Evolutionary conservation across 2,888 invertebrate genomes (phyloP), one percentile per base, ranked within the genome.

Genomic region (Pyralis farinalis): DNA sequence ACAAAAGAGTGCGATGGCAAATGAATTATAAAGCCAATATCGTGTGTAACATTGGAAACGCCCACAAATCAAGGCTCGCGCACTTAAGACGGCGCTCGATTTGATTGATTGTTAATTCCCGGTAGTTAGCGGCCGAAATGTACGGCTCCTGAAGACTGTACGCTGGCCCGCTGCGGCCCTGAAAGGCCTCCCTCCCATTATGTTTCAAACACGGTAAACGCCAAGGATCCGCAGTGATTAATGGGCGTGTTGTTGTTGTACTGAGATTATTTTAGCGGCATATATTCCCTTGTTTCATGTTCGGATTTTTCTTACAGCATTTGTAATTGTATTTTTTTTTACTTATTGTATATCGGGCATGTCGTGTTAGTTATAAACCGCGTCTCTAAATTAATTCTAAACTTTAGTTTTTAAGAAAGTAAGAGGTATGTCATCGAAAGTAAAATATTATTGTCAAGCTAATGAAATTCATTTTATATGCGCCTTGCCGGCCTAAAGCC

Each of bases 41-140:
- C 16, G 16, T 16, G 25, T 2, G 20, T 12, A 34, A 33, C 35
- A 47, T 21, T 44, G 43, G 38, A 42, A 43, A 32, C 40, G 25
- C 16, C n/a, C 9, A 7, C 25, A 12, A 40, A 42, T 46, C 41
- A 46, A 40, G 37, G 29, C 37, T 43, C 3, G 12, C 7, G 28
- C 16, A 29, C 37, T 20, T 12, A 51, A 51, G 47, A 41, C 33
- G 47, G 43, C 41, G 30, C 49, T 51, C 45, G 49, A 51, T 52
- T 53, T 55, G 58, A 64, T 58, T 58, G 59, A 62, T 61, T 58
- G 62, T 56, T 59, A 61, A 64, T 59, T 59, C 53, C 41, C 46
- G 43, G 31, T 32, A 44, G 45, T 43, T 46, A 41, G 34, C 37
- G 8, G 7, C 20, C 29, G 12, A 29, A 29, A 9, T 28, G 10